phyloP scores from a whole-genome alignment of 1,140 invertebrate species.

The Aleiodes sp. region DNA sequence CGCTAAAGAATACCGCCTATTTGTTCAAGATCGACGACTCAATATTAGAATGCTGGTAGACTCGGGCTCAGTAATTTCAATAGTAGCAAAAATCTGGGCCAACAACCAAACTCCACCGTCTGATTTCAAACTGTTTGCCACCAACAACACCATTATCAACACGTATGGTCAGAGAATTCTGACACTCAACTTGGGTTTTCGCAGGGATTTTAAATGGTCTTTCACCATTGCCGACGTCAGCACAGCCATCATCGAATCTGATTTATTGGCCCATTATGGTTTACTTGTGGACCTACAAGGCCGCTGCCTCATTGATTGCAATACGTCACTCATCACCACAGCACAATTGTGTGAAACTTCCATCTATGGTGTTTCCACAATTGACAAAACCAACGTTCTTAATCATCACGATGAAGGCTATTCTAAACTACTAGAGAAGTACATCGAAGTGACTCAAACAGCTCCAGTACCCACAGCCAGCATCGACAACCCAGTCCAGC shows the following conservation, averaged over 20 bases:
- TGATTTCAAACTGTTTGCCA: constrained; percentile 24
- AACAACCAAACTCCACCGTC: not conserved
- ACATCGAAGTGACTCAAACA: not conserved
- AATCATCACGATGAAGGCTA: not conserved
- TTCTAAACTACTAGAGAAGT: not conserved
- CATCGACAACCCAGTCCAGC: no score
- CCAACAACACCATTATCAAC: constrained; percentile 23
- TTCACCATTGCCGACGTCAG: constrained; percentile 34
- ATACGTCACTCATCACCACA: not conserved
- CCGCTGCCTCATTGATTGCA: constrained; percentile 26
- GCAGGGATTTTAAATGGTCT: not conserved
- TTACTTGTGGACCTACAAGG: constrained; percentile 33
- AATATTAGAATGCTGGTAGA: constrained; percentile 13
- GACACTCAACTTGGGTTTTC: constrained; percentile 9
- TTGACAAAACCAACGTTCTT: not conserved
- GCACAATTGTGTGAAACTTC: not conserved
- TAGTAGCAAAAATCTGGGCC: constrained; percentile 10
- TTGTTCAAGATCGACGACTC: not conserved
- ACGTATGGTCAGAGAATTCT: constrained; percentile 17
- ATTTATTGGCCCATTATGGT: constrained; percentile 33
- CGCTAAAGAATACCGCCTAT: constrained; percentile 20
- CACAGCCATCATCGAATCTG: constrained; percentile 35
- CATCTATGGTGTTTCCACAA: constrained; percentile 1
- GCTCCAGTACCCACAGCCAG: no score
- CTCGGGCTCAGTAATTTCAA: constrained; percentile 24